These are phyloP conservation scores for Callithrix jacchus DNA, from an alignment of 2,113 vertebrate genomes.

Conservation along the genomic window DNA sequence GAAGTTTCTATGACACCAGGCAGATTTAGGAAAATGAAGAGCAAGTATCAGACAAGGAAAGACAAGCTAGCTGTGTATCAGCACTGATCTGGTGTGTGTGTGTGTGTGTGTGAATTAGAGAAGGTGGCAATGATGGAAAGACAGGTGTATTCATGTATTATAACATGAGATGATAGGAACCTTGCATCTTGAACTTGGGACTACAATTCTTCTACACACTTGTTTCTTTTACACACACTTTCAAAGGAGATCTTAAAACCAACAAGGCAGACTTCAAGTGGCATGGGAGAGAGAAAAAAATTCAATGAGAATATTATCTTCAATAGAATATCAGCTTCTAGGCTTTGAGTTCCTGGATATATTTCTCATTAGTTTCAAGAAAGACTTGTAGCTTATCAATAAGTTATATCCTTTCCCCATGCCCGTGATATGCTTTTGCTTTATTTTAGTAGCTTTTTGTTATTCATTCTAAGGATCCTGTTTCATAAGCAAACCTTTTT, in stretches of 20 bases:
- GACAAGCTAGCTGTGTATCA: not conserved
- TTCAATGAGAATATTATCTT: not conserved
- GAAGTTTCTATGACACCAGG: not conserved
- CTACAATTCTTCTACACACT: not conserved
- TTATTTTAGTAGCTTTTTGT: not conserved
- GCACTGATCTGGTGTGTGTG: not conserved
- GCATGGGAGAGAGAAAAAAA: not conserved
- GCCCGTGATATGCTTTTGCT: not conserved
- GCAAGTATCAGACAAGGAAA: not conserved
- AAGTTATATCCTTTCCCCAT: not conserved
- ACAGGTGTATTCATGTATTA: not conserved
- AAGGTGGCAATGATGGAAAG: not conserved
- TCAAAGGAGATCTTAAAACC: not conserved
- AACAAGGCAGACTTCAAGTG: not conserved
- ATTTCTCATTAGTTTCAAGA: not conserved
- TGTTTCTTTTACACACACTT: not conserved
- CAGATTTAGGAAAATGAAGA: not conserved
- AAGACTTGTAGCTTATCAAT: not conserved
- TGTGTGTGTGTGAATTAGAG: not conserved
- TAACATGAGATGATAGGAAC: not conserved
- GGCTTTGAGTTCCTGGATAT: not conserved
- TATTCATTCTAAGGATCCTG: not conserved
- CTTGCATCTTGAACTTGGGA: not conserved
- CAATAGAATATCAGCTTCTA: not conserved
- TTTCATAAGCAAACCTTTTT: conserved; percentile 1